Conservation (phyloP, 37 sponge, comb jelly and placozoan species). For the Spongilla lacustris region DNA sequence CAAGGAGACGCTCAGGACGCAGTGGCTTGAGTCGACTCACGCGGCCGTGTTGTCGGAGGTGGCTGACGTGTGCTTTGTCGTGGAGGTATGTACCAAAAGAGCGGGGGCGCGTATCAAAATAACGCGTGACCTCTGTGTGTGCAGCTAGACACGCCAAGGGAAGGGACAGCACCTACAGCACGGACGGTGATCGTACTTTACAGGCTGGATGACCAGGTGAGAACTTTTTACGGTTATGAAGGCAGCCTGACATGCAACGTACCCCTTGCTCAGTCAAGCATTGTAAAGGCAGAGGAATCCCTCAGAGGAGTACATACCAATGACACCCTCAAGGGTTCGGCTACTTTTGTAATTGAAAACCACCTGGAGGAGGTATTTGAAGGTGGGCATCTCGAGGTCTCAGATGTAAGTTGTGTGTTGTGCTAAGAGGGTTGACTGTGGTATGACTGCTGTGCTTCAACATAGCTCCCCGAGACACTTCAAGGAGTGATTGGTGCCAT, state of each 20-base stretch:
- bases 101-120: neutral
- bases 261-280: neutral
- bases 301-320: neutral
- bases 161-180: neutral
- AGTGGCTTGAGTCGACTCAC: conserved; percentile 58
- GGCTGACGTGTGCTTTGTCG: conserved; percentile 51
- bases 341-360: neutral
- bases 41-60: conserved; percentile 35
- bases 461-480: neutral
- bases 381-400: neutral
- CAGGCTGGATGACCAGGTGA: neutral
- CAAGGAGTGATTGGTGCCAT: neutral
- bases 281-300: neutral
- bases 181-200: neutral
- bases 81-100: conserved; percentile 26
- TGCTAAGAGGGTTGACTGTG: neutral
- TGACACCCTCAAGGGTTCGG: neutral
- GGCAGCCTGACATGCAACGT: neutral
- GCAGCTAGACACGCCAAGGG: neutral
- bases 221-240: neutral
- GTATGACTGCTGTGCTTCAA: neutral
- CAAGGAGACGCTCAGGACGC: conserved; percentile 41
- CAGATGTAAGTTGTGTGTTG: neutral
- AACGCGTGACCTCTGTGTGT: neutral
- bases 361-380: neutral